phyloP scores from a whole-genome alignment of 2,888 invertebrate species.

The Ecliptopera silaceata region DNA sequence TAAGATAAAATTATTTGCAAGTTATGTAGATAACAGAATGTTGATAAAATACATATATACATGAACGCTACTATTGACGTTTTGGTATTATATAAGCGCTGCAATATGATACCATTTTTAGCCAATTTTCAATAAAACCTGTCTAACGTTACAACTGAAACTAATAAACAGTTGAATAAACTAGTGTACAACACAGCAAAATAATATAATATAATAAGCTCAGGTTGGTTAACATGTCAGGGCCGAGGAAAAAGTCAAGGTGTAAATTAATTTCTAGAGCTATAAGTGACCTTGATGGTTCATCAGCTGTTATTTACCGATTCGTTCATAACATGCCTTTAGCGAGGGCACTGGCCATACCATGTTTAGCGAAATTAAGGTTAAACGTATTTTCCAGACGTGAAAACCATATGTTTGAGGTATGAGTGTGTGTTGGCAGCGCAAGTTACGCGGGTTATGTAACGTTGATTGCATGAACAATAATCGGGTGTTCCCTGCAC shows the following conservation, averaged over 20 bases:
- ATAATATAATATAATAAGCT: neutral
- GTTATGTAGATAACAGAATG: constrained; percentile 9
- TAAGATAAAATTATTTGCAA: constrained; percentile 38
- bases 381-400: too few relatives aligned
- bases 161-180: neutral
- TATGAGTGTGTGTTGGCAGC: too few relatives aligned
- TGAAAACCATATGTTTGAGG: too few relatives aligned
- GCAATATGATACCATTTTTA: neutral
- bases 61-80: neutral
- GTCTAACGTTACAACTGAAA: neutral
- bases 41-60: constrained; percentile 7
- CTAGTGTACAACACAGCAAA: neutral
- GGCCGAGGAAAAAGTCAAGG: constrained; percentile 8
- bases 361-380: too few relatives aligned
- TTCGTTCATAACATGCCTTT: neutral
- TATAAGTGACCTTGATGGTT: constrained; percentile 2
- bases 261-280: neutral
- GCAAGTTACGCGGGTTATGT: too few relatives aligned
- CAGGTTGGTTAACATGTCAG: constrained; percentile 4
- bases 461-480: too few relatives aligned
- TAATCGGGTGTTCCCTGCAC: too few relatives aligned
- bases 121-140: neutral
- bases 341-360: neutral
- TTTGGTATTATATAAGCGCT: neutral
- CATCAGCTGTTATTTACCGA: neutral